phyloP scores from a whole-genome alignment of 2,888 invertebrate species.

The Synergus gifuensis region DNA sequence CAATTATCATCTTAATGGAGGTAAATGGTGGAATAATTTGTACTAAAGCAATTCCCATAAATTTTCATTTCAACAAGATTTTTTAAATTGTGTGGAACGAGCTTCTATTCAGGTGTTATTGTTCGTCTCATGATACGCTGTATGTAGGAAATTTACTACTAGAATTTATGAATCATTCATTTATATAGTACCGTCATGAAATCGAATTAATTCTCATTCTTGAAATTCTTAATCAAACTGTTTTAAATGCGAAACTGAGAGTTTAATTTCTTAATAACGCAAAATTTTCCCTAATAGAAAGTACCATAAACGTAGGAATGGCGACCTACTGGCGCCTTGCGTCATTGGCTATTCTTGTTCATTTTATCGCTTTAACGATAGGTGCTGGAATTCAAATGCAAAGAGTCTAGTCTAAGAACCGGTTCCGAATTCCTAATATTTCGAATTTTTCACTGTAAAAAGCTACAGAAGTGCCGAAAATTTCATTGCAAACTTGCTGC shows the following conservation, averaged over 20 bases:
- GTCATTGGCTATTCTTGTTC: constrained; percentile 70
- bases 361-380: constrained; percentile 61
- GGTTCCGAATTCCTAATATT: constrained; percentile 20
- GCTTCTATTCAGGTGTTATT: background rate
- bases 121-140: background rate
- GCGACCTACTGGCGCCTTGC: constrained; percentile 60
- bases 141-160: background rate
- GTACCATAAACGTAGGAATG: background rate
- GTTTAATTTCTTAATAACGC: background rate
- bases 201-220: background rate
- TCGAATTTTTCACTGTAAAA: background rate
- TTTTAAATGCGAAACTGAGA: background rate
- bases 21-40: background rate
- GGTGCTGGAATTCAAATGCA: constrained; percentile 48
- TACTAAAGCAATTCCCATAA: background rate
- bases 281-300: background rate
- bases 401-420: constrained; percentile 11
- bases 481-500: too few species aligned
- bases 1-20: background rate
- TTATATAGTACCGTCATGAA: background rate
- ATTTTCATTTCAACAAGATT: background rate
- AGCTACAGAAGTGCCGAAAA: background rate
- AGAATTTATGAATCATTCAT: background rate
- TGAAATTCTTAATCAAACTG: background rate
- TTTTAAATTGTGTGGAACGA: too few species aligned